Evolutionary conservation across 2,113 vertebrate species (phyloP).

Genomic region (Salvelinus alpinus): DNA sequence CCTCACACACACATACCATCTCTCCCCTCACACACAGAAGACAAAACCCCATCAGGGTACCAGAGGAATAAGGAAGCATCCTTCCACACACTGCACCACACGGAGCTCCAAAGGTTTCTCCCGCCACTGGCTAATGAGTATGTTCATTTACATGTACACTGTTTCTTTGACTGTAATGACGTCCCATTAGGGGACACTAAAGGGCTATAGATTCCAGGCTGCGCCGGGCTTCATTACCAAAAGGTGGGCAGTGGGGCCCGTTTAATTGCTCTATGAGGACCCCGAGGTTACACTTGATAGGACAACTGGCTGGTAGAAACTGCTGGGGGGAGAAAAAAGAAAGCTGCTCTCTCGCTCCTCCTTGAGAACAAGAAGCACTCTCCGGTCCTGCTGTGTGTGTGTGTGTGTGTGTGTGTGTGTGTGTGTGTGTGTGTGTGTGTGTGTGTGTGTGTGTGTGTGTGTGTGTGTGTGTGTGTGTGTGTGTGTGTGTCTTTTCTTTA

Average conservation of each 20-base stretch:
- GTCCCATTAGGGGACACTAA: constrained; percentile 99
- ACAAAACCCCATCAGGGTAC: constrained; percentile 74
- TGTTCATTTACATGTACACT: constrained; percentile 99
- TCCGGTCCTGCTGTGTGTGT: neutral
- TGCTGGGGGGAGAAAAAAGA: constrained; percentile 57
- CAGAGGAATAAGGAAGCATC: constrained; percentile 87
- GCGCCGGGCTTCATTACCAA: constrained; percentile 98
- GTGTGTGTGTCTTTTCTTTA: constrained; percentile 67
- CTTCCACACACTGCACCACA: constrained; percentile 78
- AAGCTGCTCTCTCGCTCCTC: neutral
- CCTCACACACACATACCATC: too few relatives aligned
- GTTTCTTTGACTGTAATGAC: constrained; percentile 99
- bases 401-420: neutral
- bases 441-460: constrained; percentile 50
- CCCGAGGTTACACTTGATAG: constrained; percentile 99
- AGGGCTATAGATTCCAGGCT: constrained; percentile 99
- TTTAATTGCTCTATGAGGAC: constrained; percentile 99
- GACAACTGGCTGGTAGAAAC: constrained; percentile 98
- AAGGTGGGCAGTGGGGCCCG: constrained; percentile 96
- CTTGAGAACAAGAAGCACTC: neutral
- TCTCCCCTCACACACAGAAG: constrained; percentile 59
- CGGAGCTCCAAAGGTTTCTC: constrained; percentile 87
- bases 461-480: constrained; percentile 51
- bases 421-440: constrained; percentile 41
- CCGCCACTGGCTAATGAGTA: constrained; percentile 99